Percentiles rank a stretch among this genome's conserved stretches.
Evolutionary conservation across 2,888 invertebrate genomes (phyloP).

Genomic region (Agriopis aurantiaria): DNA sequence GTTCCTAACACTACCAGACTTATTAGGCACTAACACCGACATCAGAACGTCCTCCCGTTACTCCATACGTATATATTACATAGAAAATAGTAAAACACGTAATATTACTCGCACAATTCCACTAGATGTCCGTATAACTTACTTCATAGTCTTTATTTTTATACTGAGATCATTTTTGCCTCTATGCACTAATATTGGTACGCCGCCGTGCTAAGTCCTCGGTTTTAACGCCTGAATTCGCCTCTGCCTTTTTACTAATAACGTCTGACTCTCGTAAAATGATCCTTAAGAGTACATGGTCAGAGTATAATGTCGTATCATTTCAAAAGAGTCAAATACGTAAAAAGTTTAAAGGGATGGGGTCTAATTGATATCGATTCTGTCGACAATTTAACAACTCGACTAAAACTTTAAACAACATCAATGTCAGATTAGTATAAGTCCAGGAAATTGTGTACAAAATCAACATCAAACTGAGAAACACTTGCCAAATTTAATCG

Average conservation of each 20-base stretch:
- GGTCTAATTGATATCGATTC: neutral
- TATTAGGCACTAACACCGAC: conserved; percentile 83
- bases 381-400: neutral
- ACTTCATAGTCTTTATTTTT: conserved; percentile 79
- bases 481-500: neutral
- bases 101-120: conserved; percentile 81
- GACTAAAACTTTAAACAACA: neutral
- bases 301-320: conserved; percentile 46
- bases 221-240: conserved; percentile 44
- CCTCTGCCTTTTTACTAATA: conserved; percentile 44
- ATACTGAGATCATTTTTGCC: conserved; percentile 85
- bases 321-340: conserved; percentile 47
- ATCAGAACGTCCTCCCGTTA: conserved; percentile 67
- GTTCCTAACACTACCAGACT: conserved; percentile 78
- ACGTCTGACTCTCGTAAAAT: conserved; percentile 46
- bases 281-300: conserved; percentile 48
- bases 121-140: conserved; percentile 79
- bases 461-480: conserved; percentile 7
- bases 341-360: neutral
- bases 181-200: conserved; percentile 71
- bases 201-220: conserved; percentile 58
- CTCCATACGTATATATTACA: conserved; percentile 72
- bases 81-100: conserved; percentile 81
- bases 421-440: neutral
- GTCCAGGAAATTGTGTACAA: neutral